phyloP scores from a whole-genome alignment of 1,140 invertebrate species.

The Phocides pigmalion region DNA sequence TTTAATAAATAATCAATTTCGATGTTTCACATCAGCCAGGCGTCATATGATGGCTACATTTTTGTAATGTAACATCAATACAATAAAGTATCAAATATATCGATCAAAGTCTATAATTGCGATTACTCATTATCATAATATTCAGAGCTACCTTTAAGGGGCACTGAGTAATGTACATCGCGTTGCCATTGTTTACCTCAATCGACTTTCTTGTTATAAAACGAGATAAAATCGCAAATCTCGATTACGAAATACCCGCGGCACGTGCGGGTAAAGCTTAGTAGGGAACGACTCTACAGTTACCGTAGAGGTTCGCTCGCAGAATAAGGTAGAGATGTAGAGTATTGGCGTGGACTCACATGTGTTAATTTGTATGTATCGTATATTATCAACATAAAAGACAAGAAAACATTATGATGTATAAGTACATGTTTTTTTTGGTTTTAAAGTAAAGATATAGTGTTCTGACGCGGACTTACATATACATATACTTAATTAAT shows the following conservation, averaged over 20 bases:
- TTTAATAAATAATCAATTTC: too few species aligned
- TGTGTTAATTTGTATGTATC: neutral
- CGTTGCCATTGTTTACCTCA: slow-evolving; percentile 30
- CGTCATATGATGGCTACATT: too few species aligned
- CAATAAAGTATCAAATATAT: slow-evolving; percentile 21
- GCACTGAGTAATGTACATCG: slow-evolving; percentile 29
- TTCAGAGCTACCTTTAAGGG: slow-evolving; percentile 21
- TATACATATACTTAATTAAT: too few species aligned
- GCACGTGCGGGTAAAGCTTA: slow-evolving; percentile 58
- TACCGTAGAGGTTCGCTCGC: slow-evolving; percentile 3
- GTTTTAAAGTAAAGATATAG: too few species aligned
- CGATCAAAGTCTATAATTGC: slow-evolving; percentile 26
- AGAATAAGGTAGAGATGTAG: neutral
- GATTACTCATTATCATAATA: slow-evolving; percentile 32
- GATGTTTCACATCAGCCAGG: too few species aligned
- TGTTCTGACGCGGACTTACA: too few species aligned
- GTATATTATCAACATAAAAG: too few species aligned
- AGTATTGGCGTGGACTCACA: neutral
- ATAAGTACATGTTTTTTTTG: too few species aligned
- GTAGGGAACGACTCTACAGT: slow-evolving; percentile 29
- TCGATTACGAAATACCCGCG: slow-evolving; percentile 53
- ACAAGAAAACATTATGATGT: too few species aligned
- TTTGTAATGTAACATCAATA: too few species aligned
- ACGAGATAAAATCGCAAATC: slow-evolving; percentile 37
- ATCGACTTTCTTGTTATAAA: slow-evolving; percentile 36